Percentiles rank a stretch among this genome's conserved stretches.
Conservation (phyloP, 1,140 invertebrate species). For the Acromyrmex charruanus region DNA sequence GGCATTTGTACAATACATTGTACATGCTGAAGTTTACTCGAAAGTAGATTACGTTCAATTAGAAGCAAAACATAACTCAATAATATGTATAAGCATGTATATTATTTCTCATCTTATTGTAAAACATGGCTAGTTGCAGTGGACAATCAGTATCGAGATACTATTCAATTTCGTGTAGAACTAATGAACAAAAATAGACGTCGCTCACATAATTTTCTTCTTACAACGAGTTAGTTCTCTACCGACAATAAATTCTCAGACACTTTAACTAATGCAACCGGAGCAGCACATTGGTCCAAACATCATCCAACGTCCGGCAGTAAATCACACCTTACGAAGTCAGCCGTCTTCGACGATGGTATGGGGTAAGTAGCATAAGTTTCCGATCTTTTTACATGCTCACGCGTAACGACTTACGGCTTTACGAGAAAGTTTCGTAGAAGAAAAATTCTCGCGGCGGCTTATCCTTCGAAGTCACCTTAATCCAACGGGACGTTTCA, state of each 20-base stretch:
- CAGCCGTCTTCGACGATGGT: constrained; percentile 24
- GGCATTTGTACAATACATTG: background rate
- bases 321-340: constrained; percentile 51
- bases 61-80: background rate
- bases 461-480: constrained; percentile 50
- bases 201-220: constrained; percentile 29
- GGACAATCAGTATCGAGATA: background rate
- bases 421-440: constrained; percentile 44
- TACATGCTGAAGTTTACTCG: background rate
- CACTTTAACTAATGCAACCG: constrained; percentile 55
- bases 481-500: constrained; percentile 59
- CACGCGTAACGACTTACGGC: constrained; percentile 59
- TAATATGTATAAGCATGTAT: too few relatives aligned
- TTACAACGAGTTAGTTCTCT: background rate
- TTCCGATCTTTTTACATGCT: constrained; percentile 56
- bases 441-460: constrained; percentile 51
- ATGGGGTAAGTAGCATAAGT: constrained; percentile 54
- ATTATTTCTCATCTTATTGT: background rate
- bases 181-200: constrained; percentile 14
- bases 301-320: constrained; percentile 55
- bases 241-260: constrained; percentile 54
- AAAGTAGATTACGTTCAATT: background rate
- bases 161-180: background rate
- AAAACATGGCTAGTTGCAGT: background rate
- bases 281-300: constrained; percentile 53